Evolutionary conservation across 92 coral and sea anemone genomes (phyloP).

Genomic region (Palythoa heliodiscus): DNA sequence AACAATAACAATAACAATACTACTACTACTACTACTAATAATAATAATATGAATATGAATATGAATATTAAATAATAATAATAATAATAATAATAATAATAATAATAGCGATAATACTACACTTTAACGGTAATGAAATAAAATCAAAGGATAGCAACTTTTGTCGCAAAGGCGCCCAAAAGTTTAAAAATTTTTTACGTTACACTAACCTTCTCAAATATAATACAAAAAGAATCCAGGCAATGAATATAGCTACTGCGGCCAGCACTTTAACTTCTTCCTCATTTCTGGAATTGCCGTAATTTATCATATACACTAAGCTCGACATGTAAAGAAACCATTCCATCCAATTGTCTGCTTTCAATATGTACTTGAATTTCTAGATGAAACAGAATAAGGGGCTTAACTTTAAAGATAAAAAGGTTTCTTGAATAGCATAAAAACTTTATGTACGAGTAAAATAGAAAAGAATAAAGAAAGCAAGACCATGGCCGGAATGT

Average conservation of each 20-base stretch:
- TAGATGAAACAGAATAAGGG: constrained; percentile 8
- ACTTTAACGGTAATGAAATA: not conserved
- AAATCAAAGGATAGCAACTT: not conserved
- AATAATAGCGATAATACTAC: not conserved
- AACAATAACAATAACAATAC: too few relatives aligned
- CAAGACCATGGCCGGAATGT: too few relatives aligned
- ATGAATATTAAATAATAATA: too few relatives aligned
- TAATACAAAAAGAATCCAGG: constrained; percentile 91
- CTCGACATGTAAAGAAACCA: constrained; percentile 94
- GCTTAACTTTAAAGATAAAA: not conserved
- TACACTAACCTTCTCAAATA: constrained; percentile 80
- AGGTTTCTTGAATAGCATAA: not conserved
- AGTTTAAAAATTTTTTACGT: not conserved
- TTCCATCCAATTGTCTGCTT: constrained; percentile 95
- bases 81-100: too few relatives aligned
- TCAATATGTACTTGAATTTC: constrained; percentile 85
- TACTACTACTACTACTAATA: too few relatives aligned
- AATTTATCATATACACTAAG: constrained; percentile 83
- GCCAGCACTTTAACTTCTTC: constrained; percentile 73
- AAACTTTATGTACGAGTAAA: not conserved
- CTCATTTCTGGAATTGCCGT: not conserved
- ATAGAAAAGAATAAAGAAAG: too few relatives aligned
- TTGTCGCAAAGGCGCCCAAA: not conserved
- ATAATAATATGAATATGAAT: too few relatives aligned
- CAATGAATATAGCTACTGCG: constrained; percentile 84